Base-by-base conservation (phyloP, 2,113 vertebrate species). In the Illadopsis cleaveri region DNA sequence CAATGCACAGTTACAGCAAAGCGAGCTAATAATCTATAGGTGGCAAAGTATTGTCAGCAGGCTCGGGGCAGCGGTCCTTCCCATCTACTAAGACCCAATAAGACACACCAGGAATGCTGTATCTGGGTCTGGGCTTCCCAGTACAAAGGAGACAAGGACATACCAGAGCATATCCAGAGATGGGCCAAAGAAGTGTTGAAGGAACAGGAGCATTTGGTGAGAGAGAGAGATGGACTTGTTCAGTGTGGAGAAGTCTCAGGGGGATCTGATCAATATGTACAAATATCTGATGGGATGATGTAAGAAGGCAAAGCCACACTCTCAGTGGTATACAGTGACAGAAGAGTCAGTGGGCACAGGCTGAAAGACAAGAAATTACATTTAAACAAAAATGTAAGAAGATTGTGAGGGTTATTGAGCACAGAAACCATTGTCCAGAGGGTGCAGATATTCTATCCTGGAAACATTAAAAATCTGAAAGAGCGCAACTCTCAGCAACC, bases 271-370 rank as follows among this genome's bases (percentile, higher is more conserved):
- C 28, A 48, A 23, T 31, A n/a, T 6, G 2, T 37, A 22, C 10
- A 58, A 89, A 45, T 44, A 48, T 23, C 6, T 75, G 42, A 71
- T 50, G 19, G 25, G 10, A 25, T 6, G 2, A 23, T 0, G 0
- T 28, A 64, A 64, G 48, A 66, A 89, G 10, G 53, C 15, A 89
- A 86, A 86, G 7, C 14, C 38, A 28, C 19, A 40, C 22, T 50
- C 17, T 66, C 37, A 28, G 37, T 40, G 28, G 8, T 28, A 70
- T 33, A 21, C 57, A 40, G 16, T 40, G 20, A 50, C 24, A 57
- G 47, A 88, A 64, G 48, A 54, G 10, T 70, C 28, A 66, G 6
- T 16, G 8, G 18, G 10, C 31, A 62, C 14, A 62, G 21, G 38
- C 0, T 71, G 78, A 72, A 94, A 82, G 35, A 66, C 5, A 69